A percentile compares a stretch with the other conserved stretches of the same genome.
phyloP scores from a whole-genome alignment of 2,797 vertebrate species.

The Sebastolobus alascanus region DNA sequence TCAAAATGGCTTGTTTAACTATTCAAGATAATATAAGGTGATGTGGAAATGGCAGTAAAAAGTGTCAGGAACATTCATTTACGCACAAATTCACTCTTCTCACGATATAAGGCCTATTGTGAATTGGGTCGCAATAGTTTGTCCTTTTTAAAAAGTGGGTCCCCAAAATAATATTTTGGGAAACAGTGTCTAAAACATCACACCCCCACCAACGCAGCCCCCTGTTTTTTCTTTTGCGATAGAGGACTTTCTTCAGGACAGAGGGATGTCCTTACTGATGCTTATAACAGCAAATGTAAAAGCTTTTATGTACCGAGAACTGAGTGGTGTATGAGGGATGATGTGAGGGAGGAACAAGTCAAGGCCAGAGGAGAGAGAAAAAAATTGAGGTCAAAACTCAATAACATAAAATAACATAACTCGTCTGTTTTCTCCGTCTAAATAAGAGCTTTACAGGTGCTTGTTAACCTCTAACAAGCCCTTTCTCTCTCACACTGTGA shows the following conservation, averaged over 20 bases:
- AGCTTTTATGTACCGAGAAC: constrained; percentile 7
- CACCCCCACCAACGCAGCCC: not conserved
- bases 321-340: not conserved
- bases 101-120: no score
- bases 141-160: no score
- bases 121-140: no score
- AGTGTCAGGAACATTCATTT: no score
- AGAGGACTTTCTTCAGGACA: not conserved
- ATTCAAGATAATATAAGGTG: no score
- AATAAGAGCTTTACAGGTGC: not conserved
- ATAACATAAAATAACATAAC: constrained; percentile 12
- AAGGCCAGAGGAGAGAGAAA: constrained; percentile 3
- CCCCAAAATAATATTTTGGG: no score
- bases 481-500: not conserved
- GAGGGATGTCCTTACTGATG: constrained; percentile 4
- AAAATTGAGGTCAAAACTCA: constrained; percentile 19
- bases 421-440: not conserved
- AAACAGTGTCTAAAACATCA: not conserved
- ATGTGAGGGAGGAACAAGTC: constrained; percentile 12
- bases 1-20: no score
- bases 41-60: no score
- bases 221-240: not conserved
- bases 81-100: no score
- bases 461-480: not conserved
- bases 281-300: constrained; percentile 2